Base-by-base conservation (phyloP, 1,140 invertebrate genomes). In the Diorhabda carinulata region DNA sequence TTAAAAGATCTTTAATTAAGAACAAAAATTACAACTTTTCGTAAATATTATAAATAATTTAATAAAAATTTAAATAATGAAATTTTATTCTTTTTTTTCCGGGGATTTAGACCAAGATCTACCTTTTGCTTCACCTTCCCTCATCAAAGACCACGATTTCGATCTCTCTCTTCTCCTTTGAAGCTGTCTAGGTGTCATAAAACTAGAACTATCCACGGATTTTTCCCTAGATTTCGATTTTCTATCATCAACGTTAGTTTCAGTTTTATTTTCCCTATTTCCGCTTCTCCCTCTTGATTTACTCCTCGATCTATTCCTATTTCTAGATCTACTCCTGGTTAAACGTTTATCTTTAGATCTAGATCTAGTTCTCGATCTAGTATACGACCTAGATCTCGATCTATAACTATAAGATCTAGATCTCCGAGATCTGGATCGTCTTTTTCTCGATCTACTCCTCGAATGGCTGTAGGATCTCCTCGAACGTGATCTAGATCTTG, bases 401-500 rank as follows among this genome's bases (percentile, higher is more conserved):
- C 57, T 66, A 40, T 43, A 59, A 40, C 42, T 43, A 58, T 25
- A 41, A 41, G 64, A 58, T 42, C 64, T 43, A 9, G 40, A 25
- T 83, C 64, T 82, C 79, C 57, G 83, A 78, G 67, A 83, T 81
- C 67, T 81, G 79, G n/a, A 81, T 57, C 68, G 61, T 47, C 71
- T 66, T 10, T 66, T 70, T 41, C 63, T 62, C 4, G 72, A 73
- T 52, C 65, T 47, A n/a, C 8, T 66, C 56, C 68, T 67, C 4
- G 67, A 69, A 4, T 67, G 67, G 43, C 56, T 64, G 43, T 62
- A 63, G 8, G 45, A 64, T 56, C 64, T 65, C 44, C 66, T 58
- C 3, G 47, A 41, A 25, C 45, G 8, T 9, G 64, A 70, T 9
- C 69, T 40, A 9, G 64, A 67, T 43, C 60, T 52, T 8, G 47